These are phyloP conservation scores for Conopomorpha cramerella DNA, from an alignment of 1,140 invertebrate genomes.

Conservation along the genomic window DNA sequence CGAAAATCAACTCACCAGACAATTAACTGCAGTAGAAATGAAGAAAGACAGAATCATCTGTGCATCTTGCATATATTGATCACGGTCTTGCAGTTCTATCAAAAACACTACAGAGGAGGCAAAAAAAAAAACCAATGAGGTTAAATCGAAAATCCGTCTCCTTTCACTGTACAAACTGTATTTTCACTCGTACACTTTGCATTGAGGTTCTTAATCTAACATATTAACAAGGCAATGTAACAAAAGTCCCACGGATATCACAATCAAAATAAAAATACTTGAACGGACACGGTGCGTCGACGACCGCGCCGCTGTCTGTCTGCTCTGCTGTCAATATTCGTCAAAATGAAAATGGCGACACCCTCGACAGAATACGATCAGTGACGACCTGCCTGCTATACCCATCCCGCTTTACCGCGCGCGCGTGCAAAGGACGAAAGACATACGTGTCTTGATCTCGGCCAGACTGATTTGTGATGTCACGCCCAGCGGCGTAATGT, in stretches of 20 bases:
- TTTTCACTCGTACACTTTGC: too few species aligned
- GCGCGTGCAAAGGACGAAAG: slow-evolving; percentile 20
- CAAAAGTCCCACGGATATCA: too few species aligned
- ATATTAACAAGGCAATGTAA: too few species aligned
- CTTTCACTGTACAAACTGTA: too few species aligned
- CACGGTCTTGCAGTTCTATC: slow-evolving; percentile 51
- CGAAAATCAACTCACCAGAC: slow-evolving; percentile 26
- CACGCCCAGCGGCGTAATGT: slow-evolving; percentile 56
- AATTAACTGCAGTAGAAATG: slow-evolving; percentile 20
- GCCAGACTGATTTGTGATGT: slow-evolving; percentile 56
- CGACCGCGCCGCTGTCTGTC: slow-evolving; percentile 53
- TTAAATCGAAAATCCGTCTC: slow-evolving; percentile 45
- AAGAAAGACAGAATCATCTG: slow-evolving; percentile 47
- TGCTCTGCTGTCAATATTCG: slow-evolving; percentile 59
- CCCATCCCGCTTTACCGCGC: slow-evolving; percentile 18
- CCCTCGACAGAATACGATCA: slow-evolving; percentile 55
- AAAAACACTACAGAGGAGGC: slow-evolving; percentile 40
- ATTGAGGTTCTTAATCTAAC: too few species aligned
- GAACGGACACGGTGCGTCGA: slow-evolving; percentile 52
- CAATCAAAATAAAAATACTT: slow-evolving; percentile 57
- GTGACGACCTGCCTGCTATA: slow-evolving; percentile 26
- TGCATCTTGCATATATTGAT: slow-evolving; percentile 59
- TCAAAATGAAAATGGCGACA: slow-evolving; percentile 61
- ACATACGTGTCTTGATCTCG: slow-evolving; percentile 40
- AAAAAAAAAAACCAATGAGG: slow-evolving; percentile 39